phyloP scores from a whole-genome alignment of 1,140 invertebrate genomes.

The Streblospio benedicti region DNA sequence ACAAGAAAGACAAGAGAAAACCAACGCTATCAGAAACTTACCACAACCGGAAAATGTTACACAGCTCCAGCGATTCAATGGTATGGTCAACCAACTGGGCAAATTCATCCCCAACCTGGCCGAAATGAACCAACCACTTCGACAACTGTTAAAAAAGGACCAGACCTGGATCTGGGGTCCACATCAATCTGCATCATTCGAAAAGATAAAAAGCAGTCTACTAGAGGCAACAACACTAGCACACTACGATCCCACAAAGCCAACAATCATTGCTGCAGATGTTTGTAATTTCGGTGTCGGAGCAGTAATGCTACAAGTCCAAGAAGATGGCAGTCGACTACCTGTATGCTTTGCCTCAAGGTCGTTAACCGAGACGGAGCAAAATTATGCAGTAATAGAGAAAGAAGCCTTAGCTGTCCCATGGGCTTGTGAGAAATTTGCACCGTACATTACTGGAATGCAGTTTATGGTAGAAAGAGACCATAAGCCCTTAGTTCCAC shows the following conservation, averaged over 20 bases:
- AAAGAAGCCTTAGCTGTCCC: slow-evolving; percentile 44
- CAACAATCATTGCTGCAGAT: slow-evolving; percentile 14
- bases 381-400: slow-evolving; percentile 45
- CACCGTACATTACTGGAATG: slow-evolving; percentile 42
- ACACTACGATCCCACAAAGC: slow-evolving; percentile 13
- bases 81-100: slow-evolving; percentile 19
- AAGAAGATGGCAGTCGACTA: slow-evolving; percentile 17
- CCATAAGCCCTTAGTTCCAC: slow-evolving; percentile 38
- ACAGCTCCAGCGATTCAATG: slow-evolving; percentile 23
- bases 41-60: slow-evolving; percentile 15
- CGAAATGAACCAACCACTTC: slow-evolving; percentile 6
- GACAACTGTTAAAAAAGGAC: slow-evolving; percentile 12
- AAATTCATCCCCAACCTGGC: slow-evolving; percentile 14
- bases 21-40: slow-evolving; percentile 14
- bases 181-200: slow-evolving; percentile 3
- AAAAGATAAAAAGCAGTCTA: slow-evolving; percentile 17
- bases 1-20: slow-evolving; percentile 41
- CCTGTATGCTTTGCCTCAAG: slow-evolving; percentile 42
- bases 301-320: slow-evolving; percentile 20
- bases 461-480: slow-evolving; percentile 32
- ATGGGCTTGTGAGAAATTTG: slow-evolving; percentile 40
- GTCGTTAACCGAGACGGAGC: slow-evolving; percentile 33
- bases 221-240: slow-evolving; percentile 13
- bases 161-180: slow-evolving; percentile 12
- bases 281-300: slow-evolving; percentile 19